These are phyloP conservation scores for Drosophila punjabiensis DNA, from an alignment of 1,140 invertebrate species.

Conservation along the genomic window DNA sequence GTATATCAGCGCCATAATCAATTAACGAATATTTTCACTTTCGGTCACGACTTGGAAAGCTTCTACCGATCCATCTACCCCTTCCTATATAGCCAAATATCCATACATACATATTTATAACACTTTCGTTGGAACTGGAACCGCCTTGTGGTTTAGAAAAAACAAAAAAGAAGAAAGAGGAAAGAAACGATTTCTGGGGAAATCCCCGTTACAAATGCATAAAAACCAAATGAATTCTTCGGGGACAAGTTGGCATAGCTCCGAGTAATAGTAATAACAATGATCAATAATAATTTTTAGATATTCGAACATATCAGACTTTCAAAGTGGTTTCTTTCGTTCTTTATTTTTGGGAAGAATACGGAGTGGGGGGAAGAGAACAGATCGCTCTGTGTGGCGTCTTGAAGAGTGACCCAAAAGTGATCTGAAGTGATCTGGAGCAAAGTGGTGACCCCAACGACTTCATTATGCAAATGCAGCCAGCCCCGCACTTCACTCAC, in stretches of 20 bases:
- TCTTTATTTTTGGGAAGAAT: constrained; percentile 14
- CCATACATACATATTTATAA: constrained; percentile 67
- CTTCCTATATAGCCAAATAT: constrained; percentile 19
- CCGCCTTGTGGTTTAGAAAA: constrained; percentile 49
- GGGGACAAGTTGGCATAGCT: constrained; percentile 19
- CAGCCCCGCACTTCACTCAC: constrained; percentile 62
- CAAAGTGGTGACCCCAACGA: constrained; percentile 65
- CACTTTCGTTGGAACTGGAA: constrained; percentile 56
- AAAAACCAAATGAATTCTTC: constrained; percentile 46
- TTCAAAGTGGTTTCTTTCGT: constrained; percentile 1
- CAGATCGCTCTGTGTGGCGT: constrained; percentile 49
- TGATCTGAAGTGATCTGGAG: constrained; percentile 46
- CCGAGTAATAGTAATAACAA: constrained; percentile 63
- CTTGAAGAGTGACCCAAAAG: constrained; percentile 39
- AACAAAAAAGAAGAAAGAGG: not conserved
- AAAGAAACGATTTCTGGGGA: constrained; percentile 25
- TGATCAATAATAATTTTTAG: constrained; percentile 26
- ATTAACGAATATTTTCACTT: constrained; percentile 64
- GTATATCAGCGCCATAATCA: constrained; percentile 22
- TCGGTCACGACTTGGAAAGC: constrained; percentile 65
- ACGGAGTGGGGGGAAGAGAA: not conserved
- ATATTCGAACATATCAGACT: constrained; percentile 15
- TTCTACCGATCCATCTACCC: constrained; percentile 18
- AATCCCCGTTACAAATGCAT: constrained; percentile 63
- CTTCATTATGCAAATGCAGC: constrained; percentile 72